Evolutionary conservation across 2,797 vertebrate genomes (phyloP), one percentile per base, ranked within the genome.

Genomic region (Acipenser transmontanus): DNA sequence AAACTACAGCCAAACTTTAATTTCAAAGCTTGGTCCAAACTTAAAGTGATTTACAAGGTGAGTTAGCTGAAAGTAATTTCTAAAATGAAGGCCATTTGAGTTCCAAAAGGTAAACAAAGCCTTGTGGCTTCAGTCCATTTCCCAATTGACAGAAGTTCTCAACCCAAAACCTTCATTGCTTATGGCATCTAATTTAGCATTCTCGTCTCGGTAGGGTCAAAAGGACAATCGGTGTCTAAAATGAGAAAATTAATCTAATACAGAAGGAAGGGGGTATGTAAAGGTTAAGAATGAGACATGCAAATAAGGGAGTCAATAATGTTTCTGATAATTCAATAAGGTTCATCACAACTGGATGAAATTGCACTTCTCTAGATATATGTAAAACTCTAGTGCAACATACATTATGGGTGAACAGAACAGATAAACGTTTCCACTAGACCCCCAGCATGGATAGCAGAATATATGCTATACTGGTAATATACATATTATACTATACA

Each of bases 101-200:
- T 9, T 9, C 52, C n/a, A 54, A 54, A 54, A 0, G 4, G 52
- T 9, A 54, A 54, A 9, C 9, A 54, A 54, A 9, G n/a, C 52
- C 6, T 9, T 9, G 4, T 54, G 52, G 52, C 52, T 54, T 54
- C 52, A 54, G 52, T 8, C 52, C 52, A 54, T 6, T 8, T 54
- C 52, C 7, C n/a, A 54, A 9, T 8, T 54, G 52, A 54, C n/a
- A 54, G n/a, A 54, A 54, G 52, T 54, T 54, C 52, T 9, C 52
- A 54, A 54, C 52, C 52, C n/a, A 9, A 54, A 54, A 54, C n/a
- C 52, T 54, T 54, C 52, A 54, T 54, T n/a, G n/a, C 52, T n/a
- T 9, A n/a, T 9, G 52, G 52, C 52, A 54, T 54, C 52, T 54
- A 54, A 54, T 54, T 54, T 54, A n/a, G 52, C 52, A 54, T 9